phyloP scores from a whole-genome alignment of 2,797 vertebrate genomes.

The Cirrhinus mrigala region DNA sequence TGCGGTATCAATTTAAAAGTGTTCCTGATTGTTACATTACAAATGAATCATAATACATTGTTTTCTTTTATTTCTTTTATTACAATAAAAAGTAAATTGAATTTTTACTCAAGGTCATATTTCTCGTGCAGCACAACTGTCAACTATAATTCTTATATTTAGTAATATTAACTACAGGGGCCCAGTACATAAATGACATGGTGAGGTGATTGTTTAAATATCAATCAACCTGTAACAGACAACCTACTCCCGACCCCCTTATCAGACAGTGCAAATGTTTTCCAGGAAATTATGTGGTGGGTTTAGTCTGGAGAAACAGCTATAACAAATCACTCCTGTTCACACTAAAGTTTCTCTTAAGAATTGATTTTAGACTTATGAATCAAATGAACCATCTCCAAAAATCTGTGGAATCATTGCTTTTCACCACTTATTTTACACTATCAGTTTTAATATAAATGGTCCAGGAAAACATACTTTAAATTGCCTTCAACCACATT shows the following conservation, averaged over 20 bases:
- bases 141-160: background rate
- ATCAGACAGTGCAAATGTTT: background rate
- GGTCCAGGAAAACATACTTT: no score
- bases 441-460: no score
- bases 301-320: no score
- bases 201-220: no score
- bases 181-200: no score
- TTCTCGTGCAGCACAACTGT: background rate
- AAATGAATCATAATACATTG: no score
- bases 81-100: background rate
- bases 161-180: background rate
- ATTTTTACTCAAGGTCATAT: background rate
- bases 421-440: no score
- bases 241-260: background rate
- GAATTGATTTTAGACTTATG: background rate
- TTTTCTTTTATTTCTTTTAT: no score
- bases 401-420: background rate
- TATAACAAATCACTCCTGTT: background rate
- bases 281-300: no score
- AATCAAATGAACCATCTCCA: background rate
- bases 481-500: background rate
- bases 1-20: no score
- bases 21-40: no score
- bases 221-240: no score
- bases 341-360: background rate